Evolutionary conservation across 2,797 vertebrate genomes (phyloP), one percentile per base, ranked within the genome.

Genomic region (Sebastes cheni): DNA sequence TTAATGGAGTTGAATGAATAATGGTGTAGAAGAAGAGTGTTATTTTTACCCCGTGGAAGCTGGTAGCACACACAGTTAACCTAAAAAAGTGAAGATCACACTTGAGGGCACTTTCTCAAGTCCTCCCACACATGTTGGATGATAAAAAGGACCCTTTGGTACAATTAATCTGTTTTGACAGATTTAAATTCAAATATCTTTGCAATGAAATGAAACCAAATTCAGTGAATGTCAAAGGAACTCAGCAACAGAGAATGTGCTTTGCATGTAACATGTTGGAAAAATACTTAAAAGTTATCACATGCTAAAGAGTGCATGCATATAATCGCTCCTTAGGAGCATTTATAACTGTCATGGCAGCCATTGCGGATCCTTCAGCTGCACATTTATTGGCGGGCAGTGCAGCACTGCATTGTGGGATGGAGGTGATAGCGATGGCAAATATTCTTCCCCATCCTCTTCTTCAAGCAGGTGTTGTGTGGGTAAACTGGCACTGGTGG

Each of bases 1-100:
- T 92, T 94, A 94, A 94, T 94, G 91, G 79, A 89, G 86, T 87
- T 86, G 87, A 94, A 94, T 94, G 94, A 95, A 93, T 92, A 92
- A 95, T 93, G 88, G 90, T 76, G 81, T 66, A 72, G 85, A 87
- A 85, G 79, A 90, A 77, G 84, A 85, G 90, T 90, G 85, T 93
- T 93, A 91, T 94, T 94, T 93, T 91, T 94, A 85, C 91, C 84
- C 82, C 2, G 25, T 92, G 92, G 91, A 91, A 88, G 89, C 86
- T 88, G 80, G 79, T 89, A 92, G 83, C 79, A 86, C 82, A 92
- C 84, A 77, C 85, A 87, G 86, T 91, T 90, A 93, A 93, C 90
- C 88, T 91, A 90, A 89, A 94, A 94, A 94, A 92, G 85, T 88
- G 80, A 89, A 83, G 87, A 85, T 91, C 84, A 83, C 77, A 92